Evolutionary conservation across 2,888 invertebrate genomes (phyloP), one percentile per base, ranked within the genome.

Genomic region (Schizaphis graminum): DNA sequence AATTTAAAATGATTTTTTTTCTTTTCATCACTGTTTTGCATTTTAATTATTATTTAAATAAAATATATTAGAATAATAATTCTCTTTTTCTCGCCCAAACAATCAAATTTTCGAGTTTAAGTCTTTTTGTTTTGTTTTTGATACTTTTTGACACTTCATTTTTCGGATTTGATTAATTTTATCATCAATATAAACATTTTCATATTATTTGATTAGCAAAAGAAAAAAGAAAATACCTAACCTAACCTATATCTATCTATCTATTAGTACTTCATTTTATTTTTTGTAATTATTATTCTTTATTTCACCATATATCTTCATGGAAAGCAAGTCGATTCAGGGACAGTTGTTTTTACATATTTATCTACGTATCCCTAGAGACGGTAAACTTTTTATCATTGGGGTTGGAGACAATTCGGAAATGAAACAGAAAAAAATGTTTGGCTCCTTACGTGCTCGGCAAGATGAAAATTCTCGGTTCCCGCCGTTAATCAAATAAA

Each of bases 31-130:
- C 53, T 67, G 61, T 92, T 88, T 92, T 44, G 88, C 92, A 67
- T 92, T 92, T 92, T 88, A 92, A 92, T 88, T 92, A 88, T 92
- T 87, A 87, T 92, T 92, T 53, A 92, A 87, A 77, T 92, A 88
- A 77, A 92, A 92, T 92, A 87, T 35, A 87, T 61, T 26, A 61
- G 21, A 85, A 85, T 91, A 85, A 56, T 47, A 35, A 92, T 61
- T 44, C 16, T 7, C 35, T 61, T 61, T 92, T 87, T 41, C 26
- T 53, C 67, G 41, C 35, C 26, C 44, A 49, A 35, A 61, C 35
- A 92, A 92, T 88, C 67, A 28, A 3, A 67, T 92, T 88, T 92
- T 88, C 8, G 16, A 67, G n/a, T 57, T 35, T 10, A 49, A 77
- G 28, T 24, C 7, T 49, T 47, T 77, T 77, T 77, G 35, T 77